Percentiles rank a stretch among this genome's conserved stretches.
Evolutionary conservation across 1,140 invertebrate species (phyloP).

Genomic region (Thaumetopoea pityocampa): DNA sequence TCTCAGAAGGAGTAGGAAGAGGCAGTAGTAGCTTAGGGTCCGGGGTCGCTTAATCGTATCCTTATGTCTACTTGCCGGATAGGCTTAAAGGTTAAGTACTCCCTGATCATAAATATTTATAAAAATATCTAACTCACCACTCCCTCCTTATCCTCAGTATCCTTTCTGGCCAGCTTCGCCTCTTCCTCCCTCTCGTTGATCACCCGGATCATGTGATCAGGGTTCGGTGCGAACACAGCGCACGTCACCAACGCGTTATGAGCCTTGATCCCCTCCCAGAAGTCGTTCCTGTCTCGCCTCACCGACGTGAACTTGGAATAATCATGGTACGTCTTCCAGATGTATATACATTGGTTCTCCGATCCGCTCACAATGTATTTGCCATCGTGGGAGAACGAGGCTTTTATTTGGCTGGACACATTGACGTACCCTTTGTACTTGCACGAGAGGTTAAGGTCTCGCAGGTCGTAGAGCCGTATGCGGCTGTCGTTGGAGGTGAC

Average conservation of each 20-base stretch:
- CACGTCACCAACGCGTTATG: conserved; percentile 98
- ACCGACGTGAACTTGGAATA: conserved; percentile 97
- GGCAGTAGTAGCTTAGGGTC: no score
- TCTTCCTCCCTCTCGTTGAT: conserved; percentile 79
- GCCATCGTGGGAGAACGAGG: conserved; percentile 96
- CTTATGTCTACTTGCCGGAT: no score
- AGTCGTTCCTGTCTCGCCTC: conserved; percentile 95
- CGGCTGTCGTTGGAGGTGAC: conserved; percentile 99
- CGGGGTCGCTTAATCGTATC: no score
- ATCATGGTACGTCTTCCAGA: conserved; percentile 98
- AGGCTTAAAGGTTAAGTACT: no score
- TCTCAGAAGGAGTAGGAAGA: no score
- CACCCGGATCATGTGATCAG: conserved; percentile 90
- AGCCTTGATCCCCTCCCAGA: conserved; percentile 98
- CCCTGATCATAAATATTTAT: no score
- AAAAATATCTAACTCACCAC: no score
- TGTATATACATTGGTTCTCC: conserved; percentile 98
- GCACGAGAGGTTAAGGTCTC: conserved; percentile 96
- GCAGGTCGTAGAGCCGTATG: conserved; percentile 96
- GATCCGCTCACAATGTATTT: conserved; percentile 98
- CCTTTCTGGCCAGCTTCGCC: conserved; percentile 44
- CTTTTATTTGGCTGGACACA: conserved; percentile 97
- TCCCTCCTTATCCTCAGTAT: conserved; percentile 58
- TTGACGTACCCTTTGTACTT: conserved; percentile 98
- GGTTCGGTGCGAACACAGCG: conserved; percentile 97